A percentile compares a stretch with the other conserved stretches of the same genome.
These are phyloP conservation scores for Spea bombifrons DNA, from an alignment of 2,113 vertebrate genomes.

Conservation along the genomic window DNA sequence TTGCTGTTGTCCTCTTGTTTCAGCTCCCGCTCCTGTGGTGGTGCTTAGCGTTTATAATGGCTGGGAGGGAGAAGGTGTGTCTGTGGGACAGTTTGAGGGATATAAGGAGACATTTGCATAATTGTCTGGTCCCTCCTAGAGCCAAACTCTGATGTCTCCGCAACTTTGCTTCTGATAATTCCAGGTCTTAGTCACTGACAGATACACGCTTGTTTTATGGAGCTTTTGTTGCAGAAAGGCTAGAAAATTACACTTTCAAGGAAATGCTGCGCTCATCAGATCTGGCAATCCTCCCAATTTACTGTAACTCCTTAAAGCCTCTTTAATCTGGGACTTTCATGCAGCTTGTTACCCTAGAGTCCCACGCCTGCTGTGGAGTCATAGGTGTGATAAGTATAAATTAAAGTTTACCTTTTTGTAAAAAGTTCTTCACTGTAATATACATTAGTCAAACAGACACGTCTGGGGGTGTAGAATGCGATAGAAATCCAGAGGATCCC, in stretches of 20 bases:
- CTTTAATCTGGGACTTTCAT: background rate
- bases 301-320: background rate
- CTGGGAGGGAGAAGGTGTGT: conserved; percentile 18
- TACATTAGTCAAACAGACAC: too few relatives aligned
- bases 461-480: too few relatives aligned
- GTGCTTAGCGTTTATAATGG: conserved; percentile 4
- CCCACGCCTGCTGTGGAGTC: background rate
- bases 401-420: too few relatives aligned
- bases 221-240: background rate
- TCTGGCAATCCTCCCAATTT: background rate
- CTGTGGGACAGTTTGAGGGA: background rate
- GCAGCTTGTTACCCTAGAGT: background rate
- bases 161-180: background rate
- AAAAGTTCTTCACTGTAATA: too few relatives aligned
- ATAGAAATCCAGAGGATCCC: too few relatives aligned
- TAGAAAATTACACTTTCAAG: background rate
- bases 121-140: background rate
- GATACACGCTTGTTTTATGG: background rate
- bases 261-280: background rate
- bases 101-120: background rate
- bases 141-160: background rate
- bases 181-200: conserved; percentile 1
- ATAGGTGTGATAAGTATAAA: background rate
- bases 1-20: background rate
- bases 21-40: background rate